phyloP scores from a whole-genome alignment of 2,113 vertebrate species.

The Gopherus flavomarginatus region DNA sequence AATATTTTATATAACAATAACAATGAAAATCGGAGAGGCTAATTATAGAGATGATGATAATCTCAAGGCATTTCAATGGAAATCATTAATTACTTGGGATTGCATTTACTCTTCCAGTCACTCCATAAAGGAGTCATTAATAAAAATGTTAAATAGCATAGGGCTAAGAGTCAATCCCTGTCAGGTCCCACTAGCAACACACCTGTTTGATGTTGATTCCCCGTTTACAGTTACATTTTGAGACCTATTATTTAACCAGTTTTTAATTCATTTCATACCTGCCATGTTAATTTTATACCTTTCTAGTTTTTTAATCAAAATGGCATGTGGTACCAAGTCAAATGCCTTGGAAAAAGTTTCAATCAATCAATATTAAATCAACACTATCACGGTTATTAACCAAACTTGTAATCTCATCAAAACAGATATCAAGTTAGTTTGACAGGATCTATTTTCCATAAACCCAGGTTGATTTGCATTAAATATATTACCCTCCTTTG shows the following conservation, averaged over 20 bases:
- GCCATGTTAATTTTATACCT: neutral
- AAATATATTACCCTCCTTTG: neutral
- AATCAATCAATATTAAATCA: neutral
- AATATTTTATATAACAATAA: conserved; percentile 71
- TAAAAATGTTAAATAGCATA: neutral
- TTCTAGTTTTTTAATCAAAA: neutral
- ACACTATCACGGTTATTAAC: neutral
- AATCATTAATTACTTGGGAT: conserved; percentile 70
- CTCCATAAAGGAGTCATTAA: neutral
- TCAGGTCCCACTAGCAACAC: neutral
- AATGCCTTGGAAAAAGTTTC: neutral
- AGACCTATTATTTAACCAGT: neutral
- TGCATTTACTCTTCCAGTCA: conserved; percentile 57
- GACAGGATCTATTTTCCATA: neutral
- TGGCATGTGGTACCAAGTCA: neutral
- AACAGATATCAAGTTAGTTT: neutral
- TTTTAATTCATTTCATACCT: neutral
- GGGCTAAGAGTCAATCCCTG: neutral
- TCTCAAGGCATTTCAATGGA: conserved; percentile 63
- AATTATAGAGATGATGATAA: conserved; percentile 67
- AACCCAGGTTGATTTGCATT: neutral
- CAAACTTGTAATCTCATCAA: neutral
- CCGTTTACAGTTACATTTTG: neutral
- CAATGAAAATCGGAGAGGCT: conserved; percentile 69
- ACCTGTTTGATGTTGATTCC: neutral